phyloP scores from a whole-genome alignment of 2,797 vertebrate genomes.

The Phylloscopus collybita region DNA sequence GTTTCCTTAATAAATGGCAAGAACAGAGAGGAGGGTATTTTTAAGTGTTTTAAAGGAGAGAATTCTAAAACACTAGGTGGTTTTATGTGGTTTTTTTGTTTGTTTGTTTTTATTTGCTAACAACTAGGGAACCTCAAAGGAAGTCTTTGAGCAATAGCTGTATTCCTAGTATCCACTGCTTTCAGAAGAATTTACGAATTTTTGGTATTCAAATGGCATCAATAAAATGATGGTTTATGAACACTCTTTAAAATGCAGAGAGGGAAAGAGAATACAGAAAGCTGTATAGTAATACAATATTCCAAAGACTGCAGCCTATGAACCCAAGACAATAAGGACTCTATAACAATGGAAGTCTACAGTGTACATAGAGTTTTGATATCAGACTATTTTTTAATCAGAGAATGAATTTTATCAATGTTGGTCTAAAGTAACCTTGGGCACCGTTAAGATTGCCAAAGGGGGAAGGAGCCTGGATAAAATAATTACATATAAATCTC shows the following conservation, averaged over 20 bases:
- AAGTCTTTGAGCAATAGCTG: background rate
- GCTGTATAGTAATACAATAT: conserved; percentile 31
- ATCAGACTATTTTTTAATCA: conserved; percentile 62
- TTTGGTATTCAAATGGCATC: conserved; percentile 29
- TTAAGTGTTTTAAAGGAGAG: background rate
- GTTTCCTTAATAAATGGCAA: background rate
- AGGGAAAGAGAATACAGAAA: background rate
- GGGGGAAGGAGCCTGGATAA: conserved; percentile 26
- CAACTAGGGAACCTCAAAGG: background rate
- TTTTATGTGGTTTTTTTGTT: too few relatives aligned
- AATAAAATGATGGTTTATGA: background rate
- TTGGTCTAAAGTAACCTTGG: conserved; percentile 62
- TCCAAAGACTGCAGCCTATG: conserved; percentile 30
- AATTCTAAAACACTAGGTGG: background rate
- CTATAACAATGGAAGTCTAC: conserved; percentile 43
- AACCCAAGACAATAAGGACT: conserved; percentile 42
- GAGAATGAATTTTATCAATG: conserved; percentile 56
- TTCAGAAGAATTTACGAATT: background rate
- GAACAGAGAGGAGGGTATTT: background rate
- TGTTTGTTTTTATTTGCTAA: background rate
- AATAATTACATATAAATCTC: conserved; percentile 63
- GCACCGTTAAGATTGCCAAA: conserved; percentile 40
- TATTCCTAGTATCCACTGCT: background rate
- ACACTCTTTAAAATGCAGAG: conserved; percentile 28
- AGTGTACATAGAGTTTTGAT: conserved; percentile 33